Conservation (phyloP, 2,888 invertebrate species). For the Drosophila mulleri region DNA sequence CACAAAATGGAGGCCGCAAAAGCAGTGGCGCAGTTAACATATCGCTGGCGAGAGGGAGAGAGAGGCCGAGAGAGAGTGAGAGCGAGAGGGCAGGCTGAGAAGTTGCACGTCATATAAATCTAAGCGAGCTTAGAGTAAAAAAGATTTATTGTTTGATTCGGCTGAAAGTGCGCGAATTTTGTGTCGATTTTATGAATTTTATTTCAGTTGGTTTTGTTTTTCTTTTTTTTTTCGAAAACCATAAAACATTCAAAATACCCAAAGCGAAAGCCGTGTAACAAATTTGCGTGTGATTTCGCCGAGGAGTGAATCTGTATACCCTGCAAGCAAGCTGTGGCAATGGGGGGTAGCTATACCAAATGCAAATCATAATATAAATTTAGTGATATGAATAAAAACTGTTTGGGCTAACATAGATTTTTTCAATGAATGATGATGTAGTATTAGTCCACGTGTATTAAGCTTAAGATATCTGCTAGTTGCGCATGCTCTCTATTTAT, state of each 20-base stretch:
- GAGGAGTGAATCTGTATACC: constrained; percentile 51
- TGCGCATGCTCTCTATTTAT: background rate
- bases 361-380: background rate
- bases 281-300: constrained; percentile 68
- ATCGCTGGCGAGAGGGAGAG: background rate
- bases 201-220: constrained; percentile 36
- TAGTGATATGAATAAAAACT: background rate
- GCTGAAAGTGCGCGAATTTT: constrained; percentile 49
- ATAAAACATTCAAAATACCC: constrained; percentile 76
- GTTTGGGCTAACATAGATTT: too few relatives aligned
- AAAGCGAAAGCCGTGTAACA: constrained; percentile 53
- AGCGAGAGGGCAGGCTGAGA: background rate
- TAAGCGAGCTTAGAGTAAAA: constrained; percentile 73
- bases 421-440: rapidly evolving
- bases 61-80: background rate
- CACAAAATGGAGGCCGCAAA: constrained; percentile 59
- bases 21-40: background rate
- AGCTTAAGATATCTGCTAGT: constrained; percentile 5
- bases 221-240: constrained; percentile 54
- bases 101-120: constrained; percentile 64
- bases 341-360: background rate
- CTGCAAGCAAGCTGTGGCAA: background rate
- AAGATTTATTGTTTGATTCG: constrained; percentile 78
- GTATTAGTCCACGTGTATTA: too few relatives aligned
- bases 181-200: constrained; percentile 76